Conservation (phyloP, 2,888 invertebrate genomes). For the Leptinotarsa juncta region DNA sequence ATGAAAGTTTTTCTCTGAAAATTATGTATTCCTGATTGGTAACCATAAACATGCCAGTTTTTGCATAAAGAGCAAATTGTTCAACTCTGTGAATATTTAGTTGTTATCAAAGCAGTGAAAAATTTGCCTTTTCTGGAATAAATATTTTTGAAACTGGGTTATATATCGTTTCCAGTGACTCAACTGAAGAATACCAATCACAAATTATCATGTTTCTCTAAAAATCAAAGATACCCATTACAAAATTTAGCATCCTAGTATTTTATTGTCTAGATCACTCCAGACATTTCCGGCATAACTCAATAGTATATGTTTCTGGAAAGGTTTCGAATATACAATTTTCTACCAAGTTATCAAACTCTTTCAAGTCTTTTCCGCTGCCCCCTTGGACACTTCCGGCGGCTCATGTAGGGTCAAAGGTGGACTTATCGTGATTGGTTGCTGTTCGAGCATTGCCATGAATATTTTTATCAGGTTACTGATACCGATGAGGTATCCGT, state of each 20-base stretch:
- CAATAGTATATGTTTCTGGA: not conserved
- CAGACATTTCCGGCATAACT: not conserved
- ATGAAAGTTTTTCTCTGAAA: not conserved
- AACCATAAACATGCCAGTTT: no score
- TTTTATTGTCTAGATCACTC: not conserved
- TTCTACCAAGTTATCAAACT: not conserved
- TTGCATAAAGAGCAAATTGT: no score
- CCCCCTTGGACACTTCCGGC: constrained; percentile 48
- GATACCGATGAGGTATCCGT: constrained; percentile 93
- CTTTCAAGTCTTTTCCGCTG: constrained; percentile 43
- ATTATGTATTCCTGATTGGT: no score
- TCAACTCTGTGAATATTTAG: no score
- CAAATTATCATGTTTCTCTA: not conserved
- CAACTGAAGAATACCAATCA: not conserved
- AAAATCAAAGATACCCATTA: not conserved
- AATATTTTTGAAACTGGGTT: no score
- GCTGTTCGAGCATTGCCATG: constrained; percentile 70
- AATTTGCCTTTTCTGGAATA: no score
- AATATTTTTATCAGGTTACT: constrained; percentile 91
- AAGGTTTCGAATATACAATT: not conserved
- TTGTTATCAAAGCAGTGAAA: no score
- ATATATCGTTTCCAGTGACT: not conserved
- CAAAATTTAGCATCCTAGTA: not conserved
- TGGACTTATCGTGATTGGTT: constrained; percentile 61
- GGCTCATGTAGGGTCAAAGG: constrained; percentile 59